Evolutionary conservation across 2,888 invertebrate genomes (phyloP), one percentile per base, ranked within the genome.

Genomic region (Rotaria magnacalcarata): DNA sequence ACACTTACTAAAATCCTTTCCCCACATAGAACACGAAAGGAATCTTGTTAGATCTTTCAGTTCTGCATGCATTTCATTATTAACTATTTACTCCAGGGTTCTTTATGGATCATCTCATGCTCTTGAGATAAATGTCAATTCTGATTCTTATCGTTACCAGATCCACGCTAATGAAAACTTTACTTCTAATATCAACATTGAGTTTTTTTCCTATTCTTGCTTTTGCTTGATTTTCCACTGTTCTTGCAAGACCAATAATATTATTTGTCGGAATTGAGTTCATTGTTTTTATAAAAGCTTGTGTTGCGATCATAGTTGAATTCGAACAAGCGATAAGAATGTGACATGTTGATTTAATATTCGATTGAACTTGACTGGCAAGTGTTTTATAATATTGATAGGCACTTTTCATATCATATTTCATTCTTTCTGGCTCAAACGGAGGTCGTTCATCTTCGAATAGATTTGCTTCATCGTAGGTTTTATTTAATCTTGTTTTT

Each of bases 401-500:
- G 4, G 67, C 67, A 14, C 11, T 3, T 34, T 67, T 67, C 8
- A 67, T 34, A 67, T 67, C 67, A 67, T 34, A 34, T 67, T 11
- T 67, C 67, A 67, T 67, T 34, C 14, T 14, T 67, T 67, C 34
- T 6, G 67, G 67, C 16, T 16, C 14, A 16, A 16, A 67, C 34
- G 67, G 67, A 34, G 67, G 67, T 27, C 27, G 84, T 86, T 86
- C 47, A 86, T 84, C 43, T 74, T 21, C 27, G 60, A 84, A 84
- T 56, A 86, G 14, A 47, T 86, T 85, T 84, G 84, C 43, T 84
- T 86, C 84, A 50, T 84, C 84, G 8, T 50, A 50, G 0, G 6
- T 27, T 54, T 84, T 41, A 27, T 54, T 54, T 50, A 50, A 54
- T 85, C 11, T 16, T 56, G 54, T 47, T 47, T 86, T 85, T 86